Conservation (phyloP, 2,888 invertebrate genomes). For the Drosophila testacea region DNA sequence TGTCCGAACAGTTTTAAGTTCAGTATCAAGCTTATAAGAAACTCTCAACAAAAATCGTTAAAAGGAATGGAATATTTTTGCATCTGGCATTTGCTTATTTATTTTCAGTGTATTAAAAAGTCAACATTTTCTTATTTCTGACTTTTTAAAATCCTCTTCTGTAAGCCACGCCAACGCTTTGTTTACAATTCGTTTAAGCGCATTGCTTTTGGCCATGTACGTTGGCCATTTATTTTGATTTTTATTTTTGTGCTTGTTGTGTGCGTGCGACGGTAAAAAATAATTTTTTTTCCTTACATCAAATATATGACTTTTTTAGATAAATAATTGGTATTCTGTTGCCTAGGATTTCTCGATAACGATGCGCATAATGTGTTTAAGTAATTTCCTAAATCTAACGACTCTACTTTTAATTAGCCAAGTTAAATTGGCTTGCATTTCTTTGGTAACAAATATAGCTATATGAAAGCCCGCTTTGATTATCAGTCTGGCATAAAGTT, state of each 20-base stretch:
- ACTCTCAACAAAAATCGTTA: too few species aligned
- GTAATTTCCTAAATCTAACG: constrained; percentile 36
- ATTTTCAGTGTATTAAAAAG: not conserved
- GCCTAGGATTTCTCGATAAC: constrained; percentile 31
- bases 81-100: not conserved
- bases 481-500: constrained; percentile 37
- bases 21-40: too few species aligned
- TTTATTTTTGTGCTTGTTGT: constrained; percentile 27
- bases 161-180: constrained; percentile 13
- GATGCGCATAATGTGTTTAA: constrained; percentile 45
- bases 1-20: too few species aligned
- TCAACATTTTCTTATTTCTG: not conserved
- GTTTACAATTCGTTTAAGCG: constrained; percentile 41
- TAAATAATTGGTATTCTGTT: constrained; percentile 23
- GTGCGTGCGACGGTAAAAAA: constrained; percentile 22
- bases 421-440: not conserved
- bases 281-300: constrained; percentile 36
- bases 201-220: constrained; percentile 47
- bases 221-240: constrained; percentile 55
- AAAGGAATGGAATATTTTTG: too few species aligned
- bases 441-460: not conserved
- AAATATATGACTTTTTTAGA: constrained; percentile 53
- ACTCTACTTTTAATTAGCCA: constrained; percentile 24
- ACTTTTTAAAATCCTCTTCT: constrained; percentile 1
- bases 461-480: constrained; percentile 33